Base-by-base conservation (phyloP, 2,797 vertebrate species). In the Oreochromis mossambicus region DNA sequence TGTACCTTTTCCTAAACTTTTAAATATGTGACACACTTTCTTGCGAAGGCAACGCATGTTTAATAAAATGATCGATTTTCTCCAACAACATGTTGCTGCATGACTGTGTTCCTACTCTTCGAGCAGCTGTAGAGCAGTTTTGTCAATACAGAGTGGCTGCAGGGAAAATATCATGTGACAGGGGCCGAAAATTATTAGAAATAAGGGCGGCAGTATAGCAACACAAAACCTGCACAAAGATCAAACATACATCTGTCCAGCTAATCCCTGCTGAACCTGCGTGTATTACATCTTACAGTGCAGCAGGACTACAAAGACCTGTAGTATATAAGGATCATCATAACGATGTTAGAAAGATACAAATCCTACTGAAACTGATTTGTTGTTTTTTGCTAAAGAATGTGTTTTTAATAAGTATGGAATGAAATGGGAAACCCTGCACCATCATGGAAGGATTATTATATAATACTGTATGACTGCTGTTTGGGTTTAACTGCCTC, bases 121-220 rank as follows among this genome's bases (percentile, higher is more conserved):
- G 63, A 83, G 77, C 75, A 46, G 83, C 81, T 87, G 80, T 78
- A 13, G 73, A 78, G 58, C 55, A 89, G 91, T 95, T 94, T 90
- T 91, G 93, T 93, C 93, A 95, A 94, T 94, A 95, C 58, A 81
- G 41, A 85, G 19, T 29, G 81, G 86, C 90, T 91, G 83, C 85
- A 77, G 93, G 92, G 90, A 88, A 93, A 94, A 94, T 92, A 92
- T 91, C 92, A 94, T 84, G 90, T 92, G 93, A 94, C 90, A 15
- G 78, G 80, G 55, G 78, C 73, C 77, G 81, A 78, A 79, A 75
- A 26, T 82, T 83, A 77, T 84, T 43, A 76, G 76, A 90, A 90
- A 92, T 92, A 91, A 66, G 88, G 90, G 90, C 15, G 26, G 76
- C 41, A 5, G 80, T 32, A 84, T 29, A 32, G 81, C 77, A 86